Conservation (phyloP, 2,113 vertebrate genomes). For the Micronycteris hirsuta region DNA sequence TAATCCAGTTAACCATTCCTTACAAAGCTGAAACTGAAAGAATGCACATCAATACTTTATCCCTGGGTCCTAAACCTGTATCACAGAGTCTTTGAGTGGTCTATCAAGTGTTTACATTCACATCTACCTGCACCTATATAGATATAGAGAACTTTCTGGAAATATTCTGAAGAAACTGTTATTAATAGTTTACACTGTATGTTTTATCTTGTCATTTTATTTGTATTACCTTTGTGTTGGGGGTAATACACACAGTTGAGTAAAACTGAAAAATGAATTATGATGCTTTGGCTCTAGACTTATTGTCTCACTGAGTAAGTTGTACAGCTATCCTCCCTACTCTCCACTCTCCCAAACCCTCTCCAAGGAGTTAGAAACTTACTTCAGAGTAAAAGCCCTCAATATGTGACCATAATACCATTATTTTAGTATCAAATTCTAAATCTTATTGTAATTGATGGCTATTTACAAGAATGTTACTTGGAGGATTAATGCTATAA, state of each 20-base stretch:
- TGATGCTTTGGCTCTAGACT: background rate
- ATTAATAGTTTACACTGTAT: background rate
- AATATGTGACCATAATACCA: background rate
- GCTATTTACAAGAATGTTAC: slow-evolving; percentile 20
- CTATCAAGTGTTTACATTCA: background rate
- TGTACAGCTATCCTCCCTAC: background rate
- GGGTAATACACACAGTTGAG: background rate
- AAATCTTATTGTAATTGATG: slow-evolving; percentile 30
- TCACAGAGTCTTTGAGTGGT: background rate
- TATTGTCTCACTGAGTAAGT: background rate
- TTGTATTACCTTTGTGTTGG: background rate
- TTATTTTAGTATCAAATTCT: background rate
- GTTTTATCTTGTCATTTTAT: background rate
- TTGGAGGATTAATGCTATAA: background rate
- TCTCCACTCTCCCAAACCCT: background rate
- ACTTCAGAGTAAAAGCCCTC: slow-evolving; percentile 6
- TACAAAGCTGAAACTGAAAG: background rate
- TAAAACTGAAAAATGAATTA: background rate
- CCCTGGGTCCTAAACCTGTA: background rate
- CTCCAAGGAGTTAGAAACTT: background rate
- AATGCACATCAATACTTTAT: background rate
- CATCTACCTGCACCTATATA: background rate
- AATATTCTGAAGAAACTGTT: background rate
- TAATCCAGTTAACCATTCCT: background rate
- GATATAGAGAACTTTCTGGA: background rate